Evolutionary conservation across 2,113 vertebrate genomes (phyloP).

Genomic region (Chrysemys picta): DNA sequence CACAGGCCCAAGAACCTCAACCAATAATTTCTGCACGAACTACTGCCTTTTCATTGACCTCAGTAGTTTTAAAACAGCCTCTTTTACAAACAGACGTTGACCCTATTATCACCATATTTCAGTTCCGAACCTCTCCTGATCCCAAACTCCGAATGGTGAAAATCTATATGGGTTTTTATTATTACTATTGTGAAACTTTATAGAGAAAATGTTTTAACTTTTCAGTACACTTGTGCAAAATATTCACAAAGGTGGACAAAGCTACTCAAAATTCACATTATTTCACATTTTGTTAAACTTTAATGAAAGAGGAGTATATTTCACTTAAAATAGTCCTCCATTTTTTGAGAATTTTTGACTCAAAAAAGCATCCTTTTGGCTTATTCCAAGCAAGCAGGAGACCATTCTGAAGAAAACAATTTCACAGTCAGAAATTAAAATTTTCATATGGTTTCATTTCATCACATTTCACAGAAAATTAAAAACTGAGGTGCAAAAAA

Average conservation of each 20-base stretch:
- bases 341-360: neutral
- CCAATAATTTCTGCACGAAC: neutral
- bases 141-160: neutral
- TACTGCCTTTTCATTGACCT: neutral
- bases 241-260: neutral
- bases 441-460: neutral
- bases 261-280: neutral
- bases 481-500: neutral
- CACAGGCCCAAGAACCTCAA: neutral
- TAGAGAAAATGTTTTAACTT: neutral
- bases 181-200: neutral
- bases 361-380: neutral
- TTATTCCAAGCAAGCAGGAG: neutral
- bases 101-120: neutral
- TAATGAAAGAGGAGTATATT: neutral
- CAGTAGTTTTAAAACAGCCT: neutral
- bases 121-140: neutral
- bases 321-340: neutral
- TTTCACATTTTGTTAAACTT: neutral
- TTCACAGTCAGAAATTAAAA: neutral
- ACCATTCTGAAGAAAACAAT: neutral
- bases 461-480: neutral
- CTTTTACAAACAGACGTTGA: neutral
- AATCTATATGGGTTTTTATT: neutral
- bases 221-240: neutral